Conservation (phyloP, 2,113 vertebrate species). For the Corythaixoides concolor region DNA sequence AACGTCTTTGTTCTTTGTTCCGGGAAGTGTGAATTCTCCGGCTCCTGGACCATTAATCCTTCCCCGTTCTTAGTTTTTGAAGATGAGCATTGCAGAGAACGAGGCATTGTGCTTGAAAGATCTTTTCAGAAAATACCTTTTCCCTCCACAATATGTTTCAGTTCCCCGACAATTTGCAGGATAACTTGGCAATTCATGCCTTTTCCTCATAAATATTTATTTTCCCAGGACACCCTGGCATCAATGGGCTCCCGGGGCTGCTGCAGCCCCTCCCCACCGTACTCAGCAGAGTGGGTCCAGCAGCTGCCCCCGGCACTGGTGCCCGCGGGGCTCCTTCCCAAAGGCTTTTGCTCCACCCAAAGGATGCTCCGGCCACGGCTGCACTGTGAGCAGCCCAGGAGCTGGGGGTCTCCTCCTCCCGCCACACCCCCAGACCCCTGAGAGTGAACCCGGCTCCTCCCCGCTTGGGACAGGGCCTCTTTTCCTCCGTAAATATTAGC, state of each 20-base stretch:
- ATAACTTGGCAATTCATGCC: conserved; percentile 38
- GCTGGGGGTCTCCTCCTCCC: fast-evolving
- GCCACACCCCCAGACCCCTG: fast-evolving
- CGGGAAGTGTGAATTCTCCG: conserved; percentile 30
- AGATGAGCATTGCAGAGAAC: conserved; percentile 52
- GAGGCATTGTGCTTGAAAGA: conserved; percentile 58
- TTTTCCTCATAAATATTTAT: conserved; percentile 72
- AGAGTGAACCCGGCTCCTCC: neutral
- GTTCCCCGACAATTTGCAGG: conserved; percentile 50
- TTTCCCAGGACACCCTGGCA: neutral
- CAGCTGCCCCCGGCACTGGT: fast-evolving
- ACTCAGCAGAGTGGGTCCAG: fast-evolving
- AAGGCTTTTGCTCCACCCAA: fast-evolving
- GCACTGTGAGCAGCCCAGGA: fast-evolving
- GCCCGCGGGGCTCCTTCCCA: fast-evolving
- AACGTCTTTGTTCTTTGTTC: conserved; percentile 58
- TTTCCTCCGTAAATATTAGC: neutral
- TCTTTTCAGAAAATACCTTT: conserved; percentile 60
- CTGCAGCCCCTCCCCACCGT: fast-evolving
- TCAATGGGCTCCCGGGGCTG: neutral
- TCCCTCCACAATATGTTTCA: conserved; percentile 11
- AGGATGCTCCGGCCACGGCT: neutral
- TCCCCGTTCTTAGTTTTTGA: conserved; percentile 50
- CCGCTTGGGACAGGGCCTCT: fast-evolving
- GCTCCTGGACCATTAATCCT: conserved; percentile 59